Evolutionary conservation across 2,797 vertebrate species (phyloP).

Genomic region (Poeciliopsis presidionis): DNA sequence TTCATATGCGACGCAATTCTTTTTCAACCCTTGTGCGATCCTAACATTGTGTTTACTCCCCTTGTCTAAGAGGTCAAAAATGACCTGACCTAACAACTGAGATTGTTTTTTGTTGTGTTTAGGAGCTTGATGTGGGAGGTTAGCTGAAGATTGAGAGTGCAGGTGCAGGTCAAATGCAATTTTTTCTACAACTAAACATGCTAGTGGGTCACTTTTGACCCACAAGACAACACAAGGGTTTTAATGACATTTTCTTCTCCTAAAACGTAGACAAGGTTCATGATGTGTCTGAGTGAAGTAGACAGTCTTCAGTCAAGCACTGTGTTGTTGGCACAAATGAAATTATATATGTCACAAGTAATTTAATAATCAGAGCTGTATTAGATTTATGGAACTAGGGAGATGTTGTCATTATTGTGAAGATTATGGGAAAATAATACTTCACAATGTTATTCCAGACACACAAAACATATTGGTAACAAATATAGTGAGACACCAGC

Average conservation of each 20-base stretch:
- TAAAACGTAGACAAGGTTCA: neutral
- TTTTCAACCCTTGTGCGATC: too few relatives aligned
- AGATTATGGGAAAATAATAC: neutral
- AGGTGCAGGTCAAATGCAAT: too few relatives aligned
- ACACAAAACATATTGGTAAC: neutral
- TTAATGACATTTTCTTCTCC: neutral
- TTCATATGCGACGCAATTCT: neutral
- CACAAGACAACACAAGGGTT: too few relatives aligned
- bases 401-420: neutral
- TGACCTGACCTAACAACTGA: too few relatives aligned
- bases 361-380: neutral
- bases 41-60: too few relatives aligned
- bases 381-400: neutral
- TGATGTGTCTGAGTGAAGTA: constrained; percentile 1
- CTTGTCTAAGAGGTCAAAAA: too few relatives aligned
- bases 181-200: too few relatives aligned
- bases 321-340: neutral
- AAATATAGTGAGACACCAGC: neutral
- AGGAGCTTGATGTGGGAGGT: too few relatives aligned
- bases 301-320: neutral
- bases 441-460: neutral
- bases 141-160: too few relatives aligned
- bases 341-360: neutral
- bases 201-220: too few relatives aligned
- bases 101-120: too few relatives aligned